A percentile compares a stretch with the other conserved stretches of the same genome.
Conservation (phyloP, 2,888 invertebrate species). For the Cephus nigrinus region DNA sequence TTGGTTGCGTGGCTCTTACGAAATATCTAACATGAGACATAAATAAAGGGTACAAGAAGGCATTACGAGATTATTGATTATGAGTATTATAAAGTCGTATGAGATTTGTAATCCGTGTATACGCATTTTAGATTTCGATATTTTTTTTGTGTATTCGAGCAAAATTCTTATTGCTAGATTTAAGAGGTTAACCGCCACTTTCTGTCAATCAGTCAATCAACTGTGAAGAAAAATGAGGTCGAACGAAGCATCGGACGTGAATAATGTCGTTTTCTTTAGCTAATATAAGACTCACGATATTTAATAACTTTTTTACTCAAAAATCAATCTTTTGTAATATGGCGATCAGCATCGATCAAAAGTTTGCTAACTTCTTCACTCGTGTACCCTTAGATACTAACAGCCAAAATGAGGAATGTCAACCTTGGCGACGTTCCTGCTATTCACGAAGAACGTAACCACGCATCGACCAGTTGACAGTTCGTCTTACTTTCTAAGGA, state of each 20-base stretch:
- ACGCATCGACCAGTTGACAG: neutral
- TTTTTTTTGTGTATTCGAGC: neutral
- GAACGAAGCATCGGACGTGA: neutral
- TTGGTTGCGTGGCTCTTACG: neutral
- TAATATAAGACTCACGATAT: neutral
- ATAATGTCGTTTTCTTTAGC: neutral
- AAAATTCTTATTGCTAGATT: neutral
- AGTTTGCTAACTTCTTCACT: neutral
- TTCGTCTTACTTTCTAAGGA: constrained; percentile 32
- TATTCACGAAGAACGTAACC: neutral
- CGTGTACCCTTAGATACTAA: neutral
- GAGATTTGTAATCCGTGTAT: neutral
- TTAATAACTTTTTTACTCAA: neutral
- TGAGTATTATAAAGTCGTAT: neutral
- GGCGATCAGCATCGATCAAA: neutral
- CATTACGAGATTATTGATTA: neutral
- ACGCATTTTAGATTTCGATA: too few species aligned
- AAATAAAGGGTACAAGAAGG: neutral
- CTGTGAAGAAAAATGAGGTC: neutral
- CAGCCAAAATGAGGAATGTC: neutral
- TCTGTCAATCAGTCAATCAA: neutral
- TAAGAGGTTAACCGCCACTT: neutral
- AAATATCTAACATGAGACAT: neutral
- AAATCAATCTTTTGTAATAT: neutral
- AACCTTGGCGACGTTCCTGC: neutral